These are phyloP conservation scores for Globodera rostochiensis DNA, from an alignment of 1,140 invertebrate species.

Conservation along the genomic window DNA sequence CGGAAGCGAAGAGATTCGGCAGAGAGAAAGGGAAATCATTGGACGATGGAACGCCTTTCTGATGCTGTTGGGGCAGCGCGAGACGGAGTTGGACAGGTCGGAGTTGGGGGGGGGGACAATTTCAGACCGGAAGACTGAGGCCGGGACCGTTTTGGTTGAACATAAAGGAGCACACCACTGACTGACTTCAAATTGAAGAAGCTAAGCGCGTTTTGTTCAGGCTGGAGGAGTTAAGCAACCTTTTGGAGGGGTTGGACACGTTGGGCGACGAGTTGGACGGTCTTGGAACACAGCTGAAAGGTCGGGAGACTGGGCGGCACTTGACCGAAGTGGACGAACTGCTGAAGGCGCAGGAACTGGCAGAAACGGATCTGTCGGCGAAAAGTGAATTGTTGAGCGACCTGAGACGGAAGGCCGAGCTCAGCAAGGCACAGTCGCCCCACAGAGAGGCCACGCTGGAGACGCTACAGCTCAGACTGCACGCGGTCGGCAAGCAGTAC, in stretches of 20 bases:
- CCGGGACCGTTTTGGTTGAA: too few species aligned
- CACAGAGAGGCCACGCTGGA: constrained; percentile 67
- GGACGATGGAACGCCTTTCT: constrained; percentile 84
- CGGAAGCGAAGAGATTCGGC: constrained; percentile 79
- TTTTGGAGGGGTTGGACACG: constrained; percentile 73
- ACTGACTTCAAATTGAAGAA: too few species aligned
- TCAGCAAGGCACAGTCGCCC: neutral
- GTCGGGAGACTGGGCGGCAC: constrained; percentile 82
- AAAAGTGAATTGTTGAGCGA: constrained; percentile 39
- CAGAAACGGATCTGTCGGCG: constrained; percentile 75
- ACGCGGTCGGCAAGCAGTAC: constrained; percentile 52
- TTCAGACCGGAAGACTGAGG: too few species aligned
- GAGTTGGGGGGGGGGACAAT: constrained; percentile 43
- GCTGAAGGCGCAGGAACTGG: constrained; percentile 84
- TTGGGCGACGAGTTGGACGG: constrained; percentile 70
- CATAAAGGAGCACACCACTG: too few species aligned
- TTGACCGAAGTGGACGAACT: constrained; percentile 88
- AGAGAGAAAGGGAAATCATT: constrained; percentile 82
- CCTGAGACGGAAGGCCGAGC: constrained; percentile 7
- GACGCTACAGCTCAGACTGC: constrained; percentile 51
- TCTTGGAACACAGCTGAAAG: neutral
- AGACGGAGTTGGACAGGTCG: constrained; percentile 74
- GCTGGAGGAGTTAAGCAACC: constrained; percentile 59
- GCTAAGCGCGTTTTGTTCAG: neutral
- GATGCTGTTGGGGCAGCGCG: constrained; percentile 81